Conservation (phyloP, 2,888 invertebrate species). For the Cenopis cana region DNA sequence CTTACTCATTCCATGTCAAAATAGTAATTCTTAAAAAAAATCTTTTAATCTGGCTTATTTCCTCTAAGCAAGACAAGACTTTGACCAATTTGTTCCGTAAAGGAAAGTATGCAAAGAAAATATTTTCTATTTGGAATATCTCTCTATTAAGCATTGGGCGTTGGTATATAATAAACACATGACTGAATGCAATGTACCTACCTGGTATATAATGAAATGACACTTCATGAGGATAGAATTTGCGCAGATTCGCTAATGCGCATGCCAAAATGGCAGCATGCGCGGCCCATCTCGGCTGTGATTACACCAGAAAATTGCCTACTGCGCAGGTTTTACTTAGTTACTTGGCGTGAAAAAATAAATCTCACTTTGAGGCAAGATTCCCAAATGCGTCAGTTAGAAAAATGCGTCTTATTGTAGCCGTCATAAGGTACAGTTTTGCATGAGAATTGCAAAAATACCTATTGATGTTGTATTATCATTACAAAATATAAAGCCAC, state of each 20-base stretch:
- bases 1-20: conserved; percentile 45
- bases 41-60: conserved; percentile 46
- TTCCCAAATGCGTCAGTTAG: no score
- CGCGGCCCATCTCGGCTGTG: neutral
- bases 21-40: conserved; percentile 38
- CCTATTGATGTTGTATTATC: neutral
- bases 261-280: neutral
- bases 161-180: conserved; percentile 28
- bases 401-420: no score
- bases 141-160: conserved; percentile 76
- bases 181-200: neutral
- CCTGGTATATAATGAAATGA: neutral
- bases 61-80: conserved; percentile 54
- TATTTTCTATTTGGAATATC: conserved; percentile 76
- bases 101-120: conserved; percentile 57
- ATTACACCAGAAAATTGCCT: neutral
- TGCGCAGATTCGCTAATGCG: neutral
- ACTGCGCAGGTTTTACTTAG: neutral
- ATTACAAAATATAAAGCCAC: neutral
- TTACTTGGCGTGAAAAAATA: neutral
- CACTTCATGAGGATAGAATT: neutral
- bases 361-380: no score
- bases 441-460: neutral
- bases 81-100: conserved; percentile 68
- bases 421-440: no score